Evolutionary conservation across 2,888 invertebrate genomes (phyloP).

Genomic region (Caprella mutica): DNA sequence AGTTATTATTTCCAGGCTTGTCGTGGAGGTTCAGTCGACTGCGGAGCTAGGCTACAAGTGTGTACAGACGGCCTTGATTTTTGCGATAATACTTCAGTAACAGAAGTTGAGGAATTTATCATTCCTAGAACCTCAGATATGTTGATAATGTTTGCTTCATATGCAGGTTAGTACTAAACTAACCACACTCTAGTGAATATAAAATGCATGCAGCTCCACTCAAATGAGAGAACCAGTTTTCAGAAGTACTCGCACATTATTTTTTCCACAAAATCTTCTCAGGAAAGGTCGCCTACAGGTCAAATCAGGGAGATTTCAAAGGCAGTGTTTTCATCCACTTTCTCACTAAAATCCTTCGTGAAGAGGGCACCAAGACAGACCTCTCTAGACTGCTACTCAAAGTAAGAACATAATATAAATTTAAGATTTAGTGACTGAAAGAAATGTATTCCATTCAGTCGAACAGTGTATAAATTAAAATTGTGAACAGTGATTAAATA

Average conservation of each 20-base stretch:
- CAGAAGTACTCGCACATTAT: too few relatives aligned
- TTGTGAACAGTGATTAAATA: too few relatives aligned
- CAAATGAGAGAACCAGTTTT: too few relatives aligned
- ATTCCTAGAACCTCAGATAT: constrained; percentile 90
- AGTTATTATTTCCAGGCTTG: constrained; percentile 68
- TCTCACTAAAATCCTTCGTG: constrained; percentile 5
- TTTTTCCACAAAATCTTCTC: not conserved
- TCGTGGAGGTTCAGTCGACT: constrained; percentile 78
- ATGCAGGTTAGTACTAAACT: constrained; percentile 66
- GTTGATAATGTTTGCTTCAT: constrained; percentile 83
- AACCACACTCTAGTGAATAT: too few relatives aligned
- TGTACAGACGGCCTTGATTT: too few relatives aligned
- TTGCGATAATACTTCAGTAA: constrained; percentile 37
- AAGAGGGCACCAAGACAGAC: constrained; percentile 7
- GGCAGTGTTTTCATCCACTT: constrained; percentile 31
- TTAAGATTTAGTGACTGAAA: too few relatives aligned
- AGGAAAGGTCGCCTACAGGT: constrained; percentile 27
- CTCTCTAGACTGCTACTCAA: constrained; percentile 15
- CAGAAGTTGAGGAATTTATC: constrained; percentile 57
- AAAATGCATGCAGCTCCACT: too few relatives aligned
- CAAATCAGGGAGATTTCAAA: constrained; percentile 14
- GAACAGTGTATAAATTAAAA: too few relatives aligned
- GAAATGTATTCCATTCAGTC: too few relatives aligned
- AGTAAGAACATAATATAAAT: too few relatives aligned
- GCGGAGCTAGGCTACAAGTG: constrained; percentile 52